Evolutionary conservation across 2,113 vertebrate genomes (phyloP).

Genomic region (Campylorhamphus procurvoides): DNA sequence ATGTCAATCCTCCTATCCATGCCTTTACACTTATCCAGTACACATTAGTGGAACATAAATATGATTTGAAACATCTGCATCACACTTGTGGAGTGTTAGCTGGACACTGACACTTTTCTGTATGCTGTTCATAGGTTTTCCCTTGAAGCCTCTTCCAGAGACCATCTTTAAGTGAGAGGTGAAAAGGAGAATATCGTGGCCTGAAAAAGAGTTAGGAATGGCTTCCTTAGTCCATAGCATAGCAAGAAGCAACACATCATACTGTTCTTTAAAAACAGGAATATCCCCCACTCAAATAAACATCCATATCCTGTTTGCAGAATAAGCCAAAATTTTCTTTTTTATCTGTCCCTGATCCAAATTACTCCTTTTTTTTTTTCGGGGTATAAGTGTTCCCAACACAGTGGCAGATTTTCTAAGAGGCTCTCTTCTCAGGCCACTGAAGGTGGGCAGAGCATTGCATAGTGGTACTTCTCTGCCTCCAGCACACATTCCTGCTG

Average conservation of each 20-base stretch:
- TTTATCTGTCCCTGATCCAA: background rate
- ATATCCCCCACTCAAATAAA: background rate
- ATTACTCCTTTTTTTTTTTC: background rate
- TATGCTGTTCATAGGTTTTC: background rate
- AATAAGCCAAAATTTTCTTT: background rate
- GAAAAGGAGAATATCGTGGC: background rate
- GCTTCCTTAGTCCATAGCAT: background rate
- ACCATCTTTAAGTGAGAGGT: background rate
- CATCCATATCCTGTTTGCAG: background rate
- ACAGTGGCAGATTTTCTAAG: background rate
- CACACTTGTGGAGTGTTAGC: background rate
- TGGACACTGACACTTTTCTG: background rate
- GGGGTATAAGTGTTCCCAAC: background rate
- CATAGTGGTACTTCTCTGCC: background rate
- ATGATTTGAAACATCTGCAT: constrained; percentile 31
- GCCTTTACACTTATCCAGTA: background rate
- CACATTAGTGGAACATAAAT: background rate
- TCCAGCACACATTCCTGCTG: background rate
- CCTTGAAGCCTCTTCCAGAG: background rate
- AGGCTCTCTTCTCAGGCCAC: background rate
- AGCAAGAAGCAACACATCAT: background rate
- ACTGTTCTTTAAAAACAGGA: background rate
- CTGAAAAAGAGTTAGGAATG: background rate
- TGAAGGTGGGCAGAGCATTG: background rate
- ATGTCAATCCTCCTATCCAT: background rate